A percentile compares a stretch with the other conserved stretches of the same genome.
Conservation (phyloP, 1,140 invertebrate species). For the Drosophila saltans region DNA sequence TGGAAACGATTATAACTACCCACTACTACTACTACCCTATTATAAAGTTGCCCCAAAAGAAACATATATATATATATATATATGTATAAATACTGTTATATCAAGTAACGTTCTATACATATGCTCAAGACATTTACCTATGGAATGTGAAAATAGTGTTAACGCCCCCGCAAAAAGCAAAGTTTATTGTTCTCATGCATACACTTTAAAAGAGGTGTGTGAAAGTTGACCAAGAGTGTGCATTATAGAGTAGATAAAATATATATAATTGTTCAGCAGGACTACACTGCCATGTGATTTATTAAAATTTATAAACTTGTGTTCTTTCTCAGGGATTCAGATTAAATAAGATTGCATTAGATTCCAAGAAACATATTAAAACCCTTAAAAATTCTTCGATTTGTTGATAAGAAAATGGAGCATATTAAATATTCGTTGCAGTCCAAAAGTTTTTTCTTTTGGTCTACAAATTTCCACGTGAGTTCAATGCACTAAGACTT, state of each 20-base stretch:
- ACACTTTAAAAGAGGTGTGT: not conserved
- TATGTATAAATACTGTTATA: not conserved
- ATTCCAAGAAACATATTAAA: too few relatives aligned
- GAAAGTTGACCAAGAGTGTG: not conserved
- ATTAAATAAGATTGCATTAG: too few relatives aligned
- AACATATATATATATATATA: slow-evolving; percentile 2
- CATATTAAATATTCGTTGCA: not conserved
- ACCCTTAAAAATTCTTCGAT: too few relatives aligned
- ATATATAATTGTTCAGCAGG: too few relatives aligned
- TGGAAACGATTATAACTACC: slow-evolving; percentile 61
- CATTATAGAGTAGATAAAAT: not conserved
- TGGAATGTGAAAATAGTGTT: slow-evolving; percentile 2
- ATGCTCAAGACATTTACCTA: not conserved
- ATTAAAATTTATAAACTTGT: too few relatives aligned
- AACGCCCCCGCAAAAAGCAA: slow-evolving; percentile 4
- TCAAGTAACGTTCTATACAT: not conserved
- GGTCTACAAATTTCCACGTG: not conserved
- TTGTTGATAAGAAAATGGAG: too few relatives aligned
- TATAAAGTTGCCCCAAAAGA: not conserved
- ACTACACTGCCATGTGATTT: too few relatives aligned
- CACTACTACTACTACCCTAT: not conserved
- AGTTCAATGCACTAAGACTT: slow-evolving; percentile 55
- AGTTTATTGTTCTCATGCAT: slow-evolving; percentile 2
- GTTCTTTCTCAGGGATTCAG: too few relatives aligned
- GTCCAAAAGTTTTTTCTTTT: not conserved